phyloP scores from a whole-genome alignment of 2,888 invertebrate genomes.

The Pammene aurita region DNA sequence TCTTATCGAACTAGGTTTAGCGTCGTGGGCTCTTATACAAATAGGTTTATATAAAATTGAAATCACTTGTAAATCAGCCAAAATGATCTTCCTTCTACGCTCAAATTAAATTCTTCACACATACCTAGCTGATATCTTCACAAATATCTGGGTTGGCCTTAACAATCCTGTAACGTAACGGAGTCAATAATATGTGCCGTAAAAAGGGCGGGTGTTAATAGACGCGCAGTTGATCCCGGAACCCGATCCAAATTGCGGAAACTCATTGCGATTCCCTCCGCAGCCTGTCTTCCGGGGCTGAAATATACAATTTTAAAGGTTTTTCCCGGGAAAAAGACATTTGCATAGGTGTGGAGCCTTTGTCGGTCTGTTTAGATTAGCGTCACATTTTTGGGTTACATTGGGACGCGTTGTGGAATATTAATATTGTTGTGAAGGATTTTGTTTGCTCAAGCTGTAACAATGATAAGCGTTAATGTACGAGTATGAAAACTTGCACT shows the following conservation, averaged over 20 bases:
- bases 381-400: slow-evolving; percentile 42
- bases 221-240: slow-evolving; percentile 40
- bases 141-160: slow-evolving; percentile 14
- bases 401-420: slow-evolving; percentile 31
- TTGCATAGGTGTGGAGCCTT: slow-evolving; percentile 42
- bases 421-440: slow-evolving; percentile 29
- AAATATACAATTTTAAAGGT: slow-evolving; percentile 42
- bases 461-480: not conserved
- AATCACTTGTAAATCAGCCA: too few species aligned
- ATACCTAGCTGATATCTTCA: not conserved
- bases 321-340: slow-evolving; percentile 39
- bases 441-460: not conserved
- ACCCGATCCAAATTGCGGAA: slow-evolving; percentile 40
- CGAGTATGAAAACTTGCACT: too few species aligned
- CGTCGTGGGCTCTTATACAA: too few species aligned
- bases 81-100: too few species aligned
- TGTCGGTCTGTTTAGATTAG: slow-evolving; percentile 41
- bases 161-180: slow-evolving; percentile 31
- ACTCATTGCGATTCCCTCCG: slow-evolving; percentile 42
- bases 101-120: too few species aligned
- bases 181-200: slow-evolving; percentile 33
- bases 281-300: slow-evolving; percentile 34
- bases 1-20: too few species aligned
- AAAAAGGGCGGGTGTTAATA: slow-evolving; percentile 41
- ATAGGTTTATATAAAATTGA: too few species aligned